Base-by-base conservation (phyloP, 2,888 invertebrate species). In the Ophonus ardosiacus region DNA sequence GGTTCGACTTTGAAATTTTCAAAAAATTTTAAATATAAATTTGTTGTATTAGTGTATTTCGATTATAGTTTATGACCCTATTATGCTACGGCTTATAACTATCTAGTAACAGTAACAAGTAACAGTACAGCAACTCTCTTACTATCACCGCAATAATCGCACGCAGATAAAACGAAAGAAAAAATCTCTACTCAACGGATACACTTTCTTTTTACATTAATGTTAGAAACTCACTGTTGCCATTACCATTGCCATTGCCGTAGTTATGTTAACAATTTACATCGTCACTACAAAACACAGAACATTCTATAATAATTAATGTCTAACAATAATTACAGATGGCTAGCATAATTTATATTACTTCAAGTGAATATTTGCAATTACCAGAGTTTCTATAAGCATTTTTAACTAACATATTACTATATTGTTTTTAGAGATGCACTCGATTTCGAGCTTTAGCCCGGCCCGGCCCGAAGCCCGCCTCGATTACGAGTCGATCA, bases 201-300 rank as follows among this genome's bases (percentile, higher is more conserved):
- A 68, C 38, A 68, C 68, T 68, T 68, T 68, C 68, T 68, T 63
- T 63, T 68, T 68, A 38, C 68, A 38, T 38, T 31, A 68, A 68
- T n/a, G 68, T 38, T 68, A 68, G 68, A 68, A 68, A 68, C 68
- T 68, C n/a, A 31, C 65, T 24, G 31, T 65, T 68, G 38, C 10
- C 18, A 63, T 24, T 24, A 63, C 24, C 10, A 63, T 68, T n/a
- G 38, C 6, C 68, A 38, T 68, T n/a, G 31, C n/a, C 68, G 38
- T 68, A 7, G 6, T 15, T 15, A 7, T 17, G 15, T 68, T 38
- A 24, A 15, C 68, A 31, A 0, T 68, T 68, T n/a, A 24, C 1
- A 68, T 38, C 38, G 43, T 51, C 38, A 15, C 15, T 68, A 31
- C n/a, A 13, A 31, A 38, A 68, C 31, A 68, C 15, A 38, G 31